Evolutionary conservation across 2,888 invertebrate genomes (phyloP).

Genomic region (Cryptus armator): DNA sequence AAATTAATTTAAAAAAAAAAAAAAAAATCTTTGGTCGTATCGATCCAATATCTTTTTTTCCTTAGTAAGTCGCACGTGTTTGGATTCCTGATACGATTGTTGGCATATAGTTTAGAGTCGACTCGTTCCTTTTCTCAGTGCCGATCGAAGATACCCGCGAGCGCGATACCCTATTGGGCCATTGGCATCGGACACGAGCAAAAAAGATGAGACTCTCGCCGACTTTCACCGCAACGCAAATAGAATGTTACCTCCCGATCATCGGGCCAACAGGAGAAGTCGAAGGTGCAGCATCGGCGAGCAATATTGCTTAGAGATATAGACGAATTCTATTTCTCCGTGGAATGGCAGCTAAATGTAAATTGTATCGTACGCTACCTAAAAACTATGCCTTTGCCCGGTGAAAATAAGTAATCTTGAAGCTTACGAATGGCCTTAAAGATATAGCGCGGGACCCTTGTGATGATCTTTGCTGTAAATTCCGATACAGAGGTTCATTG

Average conservation of each 20-base stretch:
- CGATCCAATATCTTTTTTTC: background rate
- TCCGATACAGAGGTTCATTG: background rate
- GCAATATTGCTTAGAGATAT: slow-evolving; percentile 37
- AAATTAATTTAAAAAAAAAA: background rate
- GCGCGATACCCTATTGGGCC: slow-evolving; percentile 47
- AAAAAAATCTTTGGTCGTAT: background rate
- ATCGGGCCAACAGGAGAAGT: slow-evolving; percentile 38
- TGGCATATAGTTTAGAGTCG: background rate
- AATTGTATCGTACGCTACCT: background rate
- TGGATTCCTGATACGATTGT: background rate
- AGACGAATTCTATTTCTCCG: slow-evolving; percentile 28
- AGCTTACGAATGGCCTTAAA: background rate
- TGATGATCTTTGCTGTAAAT: background rate
- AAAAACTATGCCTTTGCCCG: background rate
- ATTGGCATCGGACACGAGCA: slow-evolving; percentile 57
- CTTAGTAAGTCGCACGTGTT: background rate
- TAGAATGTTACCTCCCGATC: slow-evolving; percentile 61
- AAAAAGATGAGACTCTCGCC: slow-evolving; percentile 59
- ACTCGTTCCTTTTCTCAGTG: slow-evolving; percentile 19
- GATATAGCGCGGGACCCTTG: background rate
- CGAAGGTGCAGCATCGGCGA: slow-evolving; percentile 46
- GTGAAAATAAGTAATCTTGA: background rate
- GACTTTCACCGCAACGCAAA: slow-evolving; percentile 68
- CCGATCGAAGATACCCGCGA: slow-evolving; percentile 39
- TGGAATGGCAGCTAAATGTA: background rate